phyloP scores from a whole-genome alignment of 2,888 invertebrate species.

The Eilema sororculum region DNA sequence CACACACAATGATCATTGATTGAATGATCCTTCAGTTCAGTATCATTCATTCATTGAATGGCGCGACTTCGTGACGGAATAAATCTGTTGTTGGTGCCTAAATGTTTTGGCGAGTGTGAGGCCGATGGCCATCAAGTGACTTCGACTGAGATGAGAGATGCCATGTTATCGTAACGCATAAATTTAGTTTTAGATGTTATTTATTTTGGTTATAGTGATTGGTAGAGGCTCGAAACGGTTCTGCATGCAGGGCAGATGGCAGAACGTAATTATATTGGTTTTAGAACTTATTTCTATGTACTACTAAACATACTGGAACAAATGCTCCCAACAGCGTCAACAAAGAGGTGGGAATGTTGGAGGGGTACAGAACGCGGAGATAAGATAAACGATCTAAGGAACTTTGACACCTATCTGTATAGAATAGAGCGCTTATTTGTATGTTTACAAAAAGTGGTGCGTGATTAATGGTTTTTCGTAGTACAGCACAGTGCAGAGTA shows the following conservation, averaged over 20 bases:
- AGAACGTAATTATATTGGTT: slow-evolving; percentile 24
- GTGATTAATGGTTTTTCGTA: no score
- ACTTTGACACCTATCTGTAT: no score
- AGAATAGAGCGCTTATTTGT: no score
- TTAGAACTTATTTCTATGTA: background rate
- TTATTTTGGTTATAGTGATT: slow-evolving; percentile 32
- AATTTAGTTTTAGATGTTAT: slow-evolving; percentile 40
- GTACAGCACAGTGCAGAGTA: no score
- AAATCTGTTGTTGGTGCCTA: background rate
- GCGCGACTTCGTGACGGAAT: background rate
- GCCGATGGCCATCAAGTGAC: slow-evolving; percentile 36
- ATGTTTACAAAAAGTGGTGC: no score
- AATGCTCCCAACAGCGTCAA: no score
- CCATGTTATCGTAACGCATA: slow-evolving; percentile 46
- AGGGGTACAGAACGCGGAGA: no score
- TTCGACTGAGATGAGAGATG: slow-evolving; percentile 45
- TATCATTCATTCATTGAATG: background rate
- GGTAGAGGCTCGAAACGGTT: slow-evolving; percentile 27
- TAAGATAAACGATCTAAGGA: no score
- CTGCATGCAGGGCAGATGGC: slow-evolving; percentile 18
- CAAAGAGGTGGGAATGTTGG: no score
- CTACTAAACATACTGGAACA: no score
- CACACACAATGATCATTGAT: no score
- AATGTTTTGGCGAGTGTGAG: slow-evolving; percentile 18
- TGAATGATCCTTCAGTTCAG: no score